Conservation (phyloP, 2,888 invertebrate species). For the Parnassius apollo region DNA sequence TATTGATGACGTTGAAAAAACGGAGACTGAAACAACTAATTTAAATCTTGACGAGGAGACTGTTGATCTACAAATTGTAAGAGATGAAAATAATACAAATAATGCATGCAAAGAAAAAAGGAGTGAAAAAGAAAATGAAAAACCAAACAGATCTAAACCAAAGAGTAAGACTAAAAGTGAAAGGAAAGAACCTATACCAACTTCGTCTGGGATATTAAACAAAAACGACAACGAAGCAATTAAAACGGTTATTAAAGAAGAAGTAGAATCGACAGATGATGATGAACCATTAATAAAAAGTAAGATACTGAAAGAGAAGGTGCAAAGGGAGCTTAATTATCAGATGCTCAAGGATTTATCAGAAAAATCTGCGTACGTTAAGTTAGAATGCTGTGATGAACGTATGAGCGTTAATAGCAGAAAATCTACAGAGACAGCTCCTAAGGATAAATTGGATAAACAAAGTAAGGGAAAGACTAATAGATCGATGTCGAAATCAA, state of each 20-base stretch:
- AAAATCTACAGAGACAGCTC: conserved; percentile 58
- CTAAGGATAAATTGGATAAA: conserved; percentile 60
- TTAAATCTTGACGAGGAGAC: conserved; percentile 5
- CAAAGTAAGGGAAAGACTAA: conserved; percentile 50
- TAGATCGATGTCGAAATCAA: conserved; percentile 51
- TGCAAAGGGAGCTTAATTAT: conserved; percentile 61
- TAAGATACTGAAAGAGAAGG: conserved; percentile 67
- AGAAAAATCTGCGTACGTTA: conserved; percentile 73
- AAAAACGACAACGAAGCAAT: conserved; percentile 40
- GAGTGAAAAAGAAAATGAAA: conserved; percentile 47
- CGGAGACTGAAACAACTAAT: conserved; percentile 28
- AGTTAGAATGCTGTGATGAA: conserved; percentile 74
- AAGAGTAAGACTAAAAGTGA: conserved; percentile 49
- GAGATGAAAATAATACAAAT: conserved; percentile 38
- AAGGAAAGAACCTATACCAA: conserved; percentile 38
- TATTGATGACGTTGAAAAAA: conserved; percentile 57
- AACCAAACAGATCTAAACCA: conserved; percentile 43
- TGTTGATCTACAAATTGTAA: neutral
- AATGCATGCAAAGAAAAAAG: conserved; percentile 41
- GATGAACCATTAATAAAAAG: conserved; percentile 71
- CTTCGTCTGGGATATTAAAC: conserved; percentile 28
- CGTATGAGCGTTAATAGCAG: conserved; percentile 65
- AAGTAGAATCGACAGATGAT: conserved; percentile 68
- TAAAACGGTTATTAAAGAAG: conserved; percentile 58
- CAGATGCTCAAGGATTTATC: conserved; percentile 70